Evolutionary conservation across 2,888 invertebrate species (phyloP).

Genomic region (Spodoptera picta): DNA sequence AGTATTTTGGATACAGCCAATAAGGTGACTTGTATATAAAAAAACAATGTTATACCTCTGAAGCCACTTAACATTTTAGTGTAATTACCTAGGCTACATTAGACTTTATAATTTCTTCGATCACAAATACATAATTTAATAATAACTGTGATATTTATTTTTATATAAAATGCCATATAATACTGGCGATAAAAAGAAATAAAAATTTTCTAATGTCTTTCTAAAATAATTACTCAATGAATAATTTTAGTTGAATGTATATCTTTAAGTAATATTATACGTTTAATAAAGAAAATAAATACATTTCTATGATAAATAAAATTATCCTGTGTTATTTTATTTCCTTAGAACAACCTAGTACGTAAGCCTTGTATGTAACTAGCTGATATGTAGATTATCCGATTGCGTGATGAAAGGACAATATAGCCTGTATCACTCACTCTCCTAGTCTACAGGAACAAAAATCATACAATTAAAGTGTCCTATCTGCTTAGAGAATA

Average conservation of each 20-base stretch:
- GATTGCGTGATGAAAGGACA: too few relatives aligned
- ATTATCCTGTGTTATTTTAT: too few relatives aligned
- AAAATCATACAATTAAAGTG: too few relatives aligned
- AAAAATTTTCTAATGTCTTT: constrained; percentile 69
- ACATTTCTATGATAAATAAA: constrained; percentile 52
- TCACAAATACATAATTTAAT: constrained; percentile 84
- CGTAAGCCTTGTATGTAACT: too few relatives aligned
- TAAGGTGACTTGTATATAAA: constrained; percentile 60
- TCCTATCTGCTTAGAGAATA: too few relatives aligned
- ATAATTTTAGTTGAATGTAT: constrained; percentile 64
- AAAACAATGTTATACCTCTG: constrained; percentile 56
- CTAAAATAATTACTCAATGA: constrained; percentile 62
- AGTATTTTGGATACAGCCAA: too few relatives aligned
- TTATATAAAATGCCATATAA: constrained; percentile 81
- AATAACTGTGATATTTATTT: constrained; percentile 89
- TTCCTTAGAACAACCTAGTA: too few relatives aligned
- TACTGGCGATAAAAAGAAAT: constrained; percentile 82
- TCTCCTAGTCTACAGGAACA: too few relatives aligned
- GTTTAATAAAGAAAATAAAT: constrained; percentile 61
- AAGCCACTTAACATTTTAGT: constrained; percentile 69
- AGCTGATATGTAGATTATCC: too few relatives aligned
- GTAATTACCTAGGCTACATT: constrained; percentile 60
- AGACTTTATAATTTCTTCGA: constrained; percentile 75
- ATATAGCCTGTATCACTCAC: too few relatives aligned
- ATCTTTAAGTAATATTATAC: constrained; percentile 64